phyloP scores from a whole-genome alignment of 2,888 invertebrate genomes.

The Napeogenes sylphis region DNA sequence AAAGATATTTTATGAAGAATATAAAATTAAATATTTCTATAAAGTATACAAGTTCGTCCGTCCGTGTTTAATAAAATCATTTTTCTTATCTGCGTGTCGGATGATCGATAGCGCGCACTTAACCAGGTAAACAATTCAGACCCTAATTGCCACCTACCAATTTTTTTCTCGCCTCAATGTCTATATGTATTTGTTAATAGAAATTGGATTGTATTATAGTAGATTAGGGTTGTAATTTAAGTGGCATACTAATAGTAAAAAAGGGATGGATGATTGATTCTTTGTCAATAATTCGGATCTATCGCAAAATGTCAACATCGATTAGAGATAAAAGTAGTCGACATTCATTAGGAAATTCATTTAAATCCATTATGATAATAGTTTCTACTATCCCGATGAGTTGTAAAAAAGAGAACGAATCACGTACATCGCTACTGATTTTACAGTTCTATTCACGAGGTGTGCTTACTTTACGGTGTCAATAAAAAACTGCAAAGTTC shows the following conservation, averaged over 20 bases:
- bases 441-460: conserved; percentile 13
- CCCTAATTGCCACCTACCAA: conserved; percentile 45
- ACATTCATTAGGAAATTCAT: background rate
- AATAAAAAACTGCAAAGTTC: conserved; percentile 53
- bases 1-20: background rate
- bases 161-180: conserved; percentile 33
- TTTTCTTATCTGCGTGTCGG: conserved; percentile 13
- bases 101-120: conserved; percentile 23
- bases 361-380: background rate
- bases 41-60: background rate
- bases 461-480: conserved; percentile 22
- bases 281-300: conserved; percentile 52
- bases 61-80: conserved; percentile 3
- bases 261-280: conserved; percentile 55
- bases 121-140: conserved; percentile 34
- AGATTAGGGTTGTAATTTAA: conserved; percentile 4
- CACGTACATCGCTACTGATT: background rate
- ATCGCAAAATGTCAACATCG: conserved; percentile 41
- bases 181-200: conserved; percentile 1
- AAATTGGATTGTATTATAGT: conserved; percentile 1
- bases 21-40: background rate
- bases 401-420: background rate
- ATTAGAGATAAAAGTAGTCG: conserved; percentile 9
- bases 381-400: too few relatives aligned
- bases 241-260: conserved; percentile 2